These are phyloP conservation scores for Serranus cabrilla DNA, from an alignment of 2,797 vertebrate genomes.

Conservation along the genomic window DNA sequence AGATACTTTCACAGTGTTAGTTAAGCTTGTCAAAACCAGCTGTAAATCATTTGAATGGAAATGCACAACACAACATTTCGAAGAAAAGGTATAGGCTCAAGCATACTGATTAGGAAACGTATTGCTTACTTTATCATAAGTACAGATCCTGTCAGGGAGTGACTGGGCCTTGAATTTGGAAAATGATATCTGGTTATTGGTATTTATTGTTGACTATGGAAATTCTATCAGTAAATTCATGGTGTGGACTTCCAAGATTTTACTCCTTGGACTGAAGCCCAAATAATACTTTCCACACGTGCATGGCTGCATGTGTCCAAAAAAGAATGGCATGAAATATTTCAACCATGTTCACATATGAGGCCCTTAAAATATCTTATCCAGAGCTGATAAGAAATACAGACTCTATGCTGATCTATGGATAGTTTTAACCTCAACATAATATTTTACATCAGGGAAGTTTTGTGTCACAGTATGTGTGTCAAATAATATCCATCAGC, in stretches of 20 bases:
- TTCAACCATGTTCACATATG: not conserved
- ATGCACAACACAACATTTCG: not conserved
- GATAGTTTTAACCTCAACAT: not conserved
- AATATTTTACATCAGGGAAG: not conserved
- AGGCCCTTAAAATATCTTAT: constrained; percentile 9
- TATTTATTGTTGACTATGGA: not conserved
- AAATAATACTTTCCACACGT: not conserved
- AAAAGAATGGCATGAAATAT: not conserved
- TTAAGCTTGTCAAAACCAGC: not conserved
- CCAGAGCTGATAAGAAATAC: not conserved
- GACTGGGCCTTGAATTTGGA: not conserved
- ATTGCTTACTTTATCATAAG: not conserved
- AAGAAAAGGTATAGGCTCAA: not conserved
- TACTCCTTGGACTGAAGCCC: not conserved
- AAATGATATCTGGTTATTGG: not conserved
- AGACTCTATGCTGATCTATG: not conserved
- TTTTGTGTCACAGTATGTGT: too few species aligned
- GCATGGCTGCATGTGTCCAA: not conserved
- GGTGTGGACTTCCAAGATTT: not conserved
- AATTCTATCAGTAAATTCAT: not conserved
- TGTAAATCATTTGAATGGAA: not conserved
- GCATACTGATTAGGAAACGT: not conserved
- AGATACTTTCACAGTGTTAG: not conserved
- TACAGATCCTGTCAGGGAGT: not conserved
- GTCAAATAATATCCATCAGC: too few species aligned